Conservation (phyloP, 2,888 invertebrate genomes). For the Pecten maximus region DNA sequence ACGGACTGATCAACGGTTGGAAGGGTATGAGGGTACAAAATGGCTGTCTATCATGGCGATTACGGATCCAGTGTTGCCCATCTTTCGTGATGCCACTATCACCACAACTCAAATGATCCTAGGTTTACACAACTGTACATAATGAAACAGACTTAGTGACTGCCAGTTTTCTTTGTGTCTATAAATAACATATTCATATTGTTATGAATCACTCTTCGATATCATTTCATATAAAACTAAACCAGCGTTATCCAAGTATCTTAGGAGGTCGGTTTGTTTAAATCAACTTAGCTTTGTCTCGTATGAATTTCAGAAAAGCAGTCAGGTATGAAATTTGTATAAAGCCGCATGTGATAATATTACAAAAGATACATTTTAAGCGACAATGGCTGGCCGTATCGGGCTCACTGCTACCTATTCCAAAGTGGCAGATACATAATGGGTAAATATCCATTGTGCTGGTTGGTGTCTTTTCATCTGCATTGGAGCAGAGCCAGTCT, state of each 20-base stretch:
- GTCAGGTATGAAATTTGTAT: constrained; percentile 22
- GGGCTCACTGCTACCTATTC: background rate
- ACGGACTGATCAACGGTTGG: background rate
- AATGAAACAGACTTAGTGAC: constrained; percentile 31
- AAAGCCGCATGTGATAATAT: constrained; percentile 13
- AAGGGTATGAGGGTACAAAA: background rate
- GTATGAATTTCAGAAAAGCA: constrained; percentile 32
- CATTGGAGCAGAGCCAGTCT: background rate
- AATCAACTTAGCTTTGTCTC: constrained; percentile 24
- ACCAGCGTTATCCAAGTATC: background rate
- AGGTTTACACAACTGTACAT: background rate
- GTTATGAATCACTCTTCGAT: constrained; percentile 22
- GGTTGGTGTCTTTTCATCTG: constrained; percentile 20
- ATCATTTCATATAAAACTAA: constrained; percentile 11
- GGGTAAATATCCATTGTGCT: background rate
- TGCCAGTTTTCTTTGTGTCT: background rate
- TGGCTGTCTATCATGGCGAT: background rate
- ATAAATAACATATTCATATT: background rate
- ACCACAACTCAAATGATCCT: background rate
- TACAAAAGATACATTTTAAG: constrained; percentile 14
- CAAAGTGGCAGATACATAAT: background rate
- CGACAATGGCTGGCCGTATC: background rate
- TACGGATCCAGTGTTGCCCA: background rate
- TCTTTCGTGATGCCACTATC: background rate
- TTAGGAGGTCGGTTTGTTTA: background rate